phyloP scores from a whole-genome alignment of 2,113 vertebrate species.

The Psephotus haematonotus region DNA sequence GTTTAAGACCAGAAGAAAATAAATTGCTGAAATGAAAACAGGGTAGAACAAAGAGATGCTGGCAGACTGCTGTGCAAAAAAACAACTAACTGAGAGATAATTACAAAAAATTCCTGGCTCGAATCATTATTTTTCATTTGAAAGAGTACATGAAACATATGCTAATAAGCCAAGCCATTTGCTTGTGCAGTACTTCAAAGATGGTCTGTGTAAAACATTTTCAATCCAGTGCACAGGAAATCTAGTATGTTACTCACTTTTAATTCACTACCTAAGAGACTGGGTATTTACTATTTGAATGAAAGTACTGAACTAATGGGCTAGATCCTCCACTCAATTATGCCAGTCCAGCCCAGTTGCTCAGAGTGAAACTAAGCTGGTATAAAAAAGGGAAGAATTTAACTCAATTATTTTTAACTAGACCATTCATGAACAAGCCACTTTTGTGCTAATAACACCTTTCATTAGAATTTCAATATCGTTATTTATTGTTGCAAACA shows the following conservation, averaged over 20 bases:
- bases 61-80: constrained; percentile 11
- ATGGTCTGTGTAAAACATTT: constrained; percentile 8
- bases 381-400: neutral
- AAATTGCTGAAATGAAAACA: neutral
- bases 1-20: constrained; percentile 3
- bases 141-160: constrained; percentile 34
- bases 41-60: neutral
- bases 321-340: constrained; percentile 6
- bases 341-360: neutral
- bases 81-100: neutral
- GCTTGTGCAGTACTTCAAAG: constrained; percentile 41
- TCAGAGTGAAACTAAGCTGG: neutral
- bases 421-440: neutral
- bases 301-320: neutral
- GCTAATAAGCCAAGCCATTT: constrained; percentile 40
- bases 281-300: neutral
- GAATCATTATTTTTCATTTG: constrained; percentile 10
- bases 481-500: neutral
- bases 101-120: constrained; percentile 18
- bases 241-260: neutral
- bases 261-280: neutral
- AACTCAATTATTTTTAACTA: neutral
- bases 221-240: constrained; percentile 1
- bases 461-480: neutral
- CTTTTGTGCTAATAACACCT: neutral